Percentiles rank a stretch among this genome's conserved stretches.
These are phyloP conservation scores for Globodera ellingtonae DNA, from an alignment of 1,140 invertebrate genomes.

Conservation along the genomic window DNA sequence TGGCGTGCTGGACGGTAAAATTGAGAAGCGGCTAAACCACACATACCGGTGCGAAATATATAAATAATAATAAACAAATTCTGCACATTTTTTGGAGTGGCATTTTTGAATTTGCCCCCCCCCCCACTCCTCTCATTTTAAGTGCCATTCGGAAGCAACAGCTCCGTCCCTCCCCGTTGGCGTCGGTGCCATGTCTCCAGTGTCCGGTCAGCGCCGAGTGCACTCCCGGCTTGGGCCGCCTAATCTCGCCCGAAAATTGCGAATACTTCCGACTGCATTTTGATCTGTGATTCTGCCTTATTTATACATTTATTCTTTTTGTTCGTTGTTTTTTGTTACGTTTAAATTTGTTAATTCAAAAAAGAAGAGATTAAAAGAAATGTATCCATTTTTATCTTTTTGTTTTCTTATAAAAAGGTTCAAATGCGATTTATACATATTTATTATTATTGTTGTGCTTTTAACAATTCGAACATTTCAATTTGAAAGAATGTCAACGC, in stretches of 20 bases:
- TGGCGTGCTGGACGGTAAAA: slow-evolving; percentile 48
- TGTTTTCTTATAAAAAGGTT: not conserved
- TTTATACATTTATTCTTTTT: not conserved
- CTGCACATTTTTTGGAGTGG: not conserved
- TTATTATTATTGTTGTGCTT: not conserved
- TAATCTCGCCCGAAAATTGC: slow-evolving; percentile 52
- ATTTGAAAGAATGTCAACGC: slow-evolving; percentile 14
- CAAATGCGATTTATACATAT: not conserved
- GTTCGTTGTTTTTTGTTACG: not conserved
- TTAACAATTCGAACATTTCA: not conserved
- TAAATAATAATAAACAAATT: not conserved
- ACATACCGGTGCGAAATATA: slow-evolving; percentile 32
- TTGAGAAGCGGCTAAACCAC: slow-evolving; percentile 48
- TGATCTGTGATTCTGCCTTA: slow-evolving; percentile 38
- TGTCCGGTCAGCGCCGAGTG: slow-evolving; percentile 47
- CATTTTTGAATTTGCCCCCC: not conserved
- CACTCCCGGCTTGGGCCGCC: slow-evolving; percentile 34
- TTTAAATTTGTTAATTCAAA: not conserved
- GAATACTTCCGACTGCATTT: slow-evolving; percentile 43
- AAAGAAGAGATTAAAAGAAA: not conserved
- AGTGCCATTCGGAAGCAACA: slow-evolving; percentile 28
- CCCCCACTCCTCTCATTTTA: slow-evolving; percentile 5
- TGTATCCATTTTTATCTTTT: not conserved
- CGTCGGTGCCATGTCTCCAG: slow-evolving; percentile 50
- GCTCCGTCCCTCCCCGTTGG: slow-evolving; percentile 32